Base-by-base conservation (phyloP, 2,113 vertebrate species). In the Bambusicola thoracicus region DNA sequence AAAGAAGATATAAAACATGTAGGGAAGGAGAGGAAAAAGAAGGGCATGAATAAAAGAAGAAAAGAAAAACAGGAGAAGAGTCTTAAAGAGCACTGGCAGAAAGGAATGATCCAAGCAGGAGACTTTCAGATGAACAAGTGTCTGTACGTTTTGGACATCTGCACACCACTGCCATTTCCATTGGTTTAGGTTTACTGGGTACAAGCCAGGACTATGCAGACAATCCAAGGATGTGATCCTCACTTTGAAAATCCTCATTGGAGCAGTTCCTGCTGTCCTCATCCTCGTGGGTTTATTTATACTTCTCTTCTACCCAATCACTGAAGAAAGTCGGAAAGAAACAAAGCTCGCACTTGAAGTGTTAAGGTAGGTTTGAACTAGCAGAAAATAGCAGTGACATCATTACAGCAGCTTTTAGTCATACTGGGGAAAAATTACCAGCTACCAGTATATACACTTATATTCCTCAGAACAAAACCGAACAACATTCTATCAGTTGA, bases 161-260 rank as follows among this genome's bases (percentile, higher is more conserved):
- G 24, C 36, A 29, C 32, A 30, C 7, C 19, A 4, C 32, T 88
- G 15, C 69, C 86, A 30, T 66, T 90, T 89, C 56, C 34, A 11
- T 92, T 86, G 85, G 61, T 86, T 96, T 88, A 99, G 99, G 95
- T 99, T 99, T 81, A 97, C 98, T 9, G 99, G 99, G 14, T 99
- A 99, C 43, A 86, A 98, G 89, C 98, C 98, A 25, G 98, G 98
- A 13, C 97, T 97, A 56, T 99, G 99, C 94, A 97, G 95, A 73
- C 99, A 99, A 94, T 95, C 98, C 2, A 89, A 92, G 6, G 91
- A 96, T 7, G 99, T 99, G 74, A 99, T 98, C 73, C 98, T 98
- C 89, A 98, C 98, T 0, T 98, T 99, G 94, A 99, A 99, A 92
- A 96, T 99, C 91, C 98, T 99, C 86, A 99, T 99, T 5, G 98